phyloP scores from a whole-genome alignment of 2,888 invertebrate genomes.

The Acronicta leporina region DNA sequence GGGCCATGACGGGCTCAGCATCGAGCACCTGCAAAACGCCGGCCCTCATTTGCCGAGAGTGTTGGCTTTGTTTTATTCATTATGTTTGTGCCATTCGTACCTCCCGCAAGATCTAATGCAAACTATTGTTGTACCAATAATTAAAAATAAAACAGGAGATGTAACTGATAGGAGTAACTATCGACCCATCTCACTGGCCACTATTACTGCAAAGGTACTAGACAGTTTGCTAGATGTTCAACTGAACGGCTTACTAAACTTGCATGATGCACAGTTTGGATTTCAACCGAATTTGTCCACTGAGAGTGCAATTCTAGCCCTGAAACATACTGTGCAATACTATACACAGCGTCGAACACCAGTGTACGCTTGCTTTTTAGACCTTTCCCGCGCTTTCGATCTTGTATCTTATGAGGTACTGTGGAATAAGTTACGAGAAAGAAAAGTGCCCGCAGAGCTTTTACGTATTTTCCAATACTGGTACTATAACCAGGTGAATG shows the following conservation, averaged over 20 bases:
- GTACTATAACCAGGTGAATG: slow-evolving; percentile 1
- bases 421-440: not conserved
- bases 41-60: slow-evolving; percentile 1
- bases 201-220: not conserved
- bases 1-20: slow-evolving; percentile 8
- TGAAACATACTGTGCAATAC: not conserved
- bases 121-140: slow-evolving; percentile 10
- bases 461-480: not conserved
- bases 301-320: not conserved
- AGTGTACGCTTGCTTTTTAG: not conserved
- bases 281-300: not conserved
- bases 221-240: not conserved
- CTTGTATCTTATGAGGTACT: not conserved
- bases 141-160: slow-evolving; percentile 14
- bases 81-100: slow-evolving; percentile 20
- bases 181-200: slow-evolving; percentile 4
- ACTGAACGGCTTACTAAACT: not conserved
- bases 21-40: slow-evolving; percentile 4
- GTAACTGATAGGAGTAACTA: not conserved
- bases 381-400: not conserved
- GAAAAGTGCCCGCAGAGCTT: not conserved
- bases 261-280: not conserved
- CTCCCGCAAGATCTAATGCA: not conserved
- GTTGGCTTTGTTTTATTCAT: slow-evolving; percentile 13
- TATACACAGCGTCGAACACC: not conserved